These are phyloP conservation scores for Gymnogyps californianus DNA, from an alignment of 2,113 vertebrate genomes.

Conservation along the genomic window DNA sequence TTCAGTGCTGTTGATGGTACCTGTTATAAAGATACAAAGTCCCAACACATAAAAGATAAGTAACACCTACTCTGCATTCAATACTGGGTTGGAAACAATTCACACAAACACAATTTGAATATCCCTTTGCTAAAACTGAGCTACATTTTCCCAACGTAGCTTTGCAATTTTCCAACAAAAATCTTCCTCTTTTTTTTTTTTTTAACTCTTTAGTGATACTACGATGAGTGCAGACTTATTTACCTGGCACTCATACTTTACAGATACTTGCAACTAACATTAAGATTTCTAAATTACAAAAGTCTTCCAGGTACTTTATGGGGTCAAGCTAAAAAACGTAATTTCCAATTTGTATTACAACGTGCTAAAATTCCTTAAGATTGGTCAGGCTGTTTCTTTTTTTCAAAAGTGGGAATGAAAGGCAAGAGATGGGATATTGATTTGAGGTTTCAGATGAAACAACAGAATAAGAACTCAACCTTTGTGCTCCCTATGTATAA, in stretches of 20 bases:
- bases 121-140: not conserved
- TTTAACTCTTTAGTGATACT: not conserved
- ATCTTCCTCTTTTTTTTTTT: not conserved
- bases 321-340: not conserved
- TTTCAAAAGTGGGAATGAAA: not conserved
- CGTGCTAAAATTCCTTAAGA: not conserved
- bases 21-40: not conserved
- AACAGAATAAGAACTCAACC: not conserved
- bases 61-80: not conserved
- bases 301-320: not conserved
- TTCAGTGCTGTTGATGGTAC: not conserved
- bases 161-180: not conserved
- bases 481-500: not conserved
- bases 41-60: not conserved
- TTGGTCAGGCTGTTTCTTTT: not conserved
- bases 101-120: not conserved
- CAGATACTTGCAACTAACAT: not conserved
- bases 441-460: not conserved
- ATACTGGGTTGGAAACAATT: not conserved
- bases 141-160: not conserved
- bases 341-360: rapidly evolving
- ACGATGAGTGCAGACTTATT: not conserved
- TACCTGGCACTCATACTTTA: not conserved
- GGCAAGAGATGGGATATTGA: not conserved
- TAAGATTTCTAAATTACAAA: not conserved